Evolutionary conservation across 2,888 invertebrate species (phyloP).

Genomic region (Cantharis rustica): DNA sequence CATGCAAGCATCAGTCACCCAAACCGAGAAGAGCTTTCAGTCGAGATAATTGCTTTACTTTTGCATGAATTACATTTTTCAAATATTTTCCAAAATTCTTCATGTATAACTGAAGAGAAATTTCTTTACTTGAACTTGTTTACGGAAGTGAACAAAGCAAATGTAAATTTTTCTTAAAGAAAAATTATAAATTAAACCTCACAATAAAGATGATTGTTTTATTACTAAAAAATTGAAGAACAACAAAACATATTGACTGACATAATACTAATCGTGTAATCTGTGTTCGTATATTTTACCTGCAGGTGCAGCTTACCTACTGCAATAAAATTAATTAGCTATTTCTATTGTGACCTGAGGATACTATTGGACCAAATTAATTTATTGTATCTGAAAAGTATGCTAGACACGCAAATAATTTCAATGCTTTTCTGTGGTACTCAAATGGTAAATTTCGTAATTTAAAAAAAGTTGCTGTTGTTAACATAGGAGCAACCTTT

Average conservation of each 20-base stretch:
- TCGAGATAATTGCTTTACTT: neutral
- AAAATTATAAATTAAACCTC: neutral
- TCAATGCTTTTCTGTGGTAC: neutral
- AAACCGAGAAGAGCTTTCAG: neutral
- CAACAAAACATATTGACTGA: neutral
- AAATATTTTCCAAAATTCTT: neutral
- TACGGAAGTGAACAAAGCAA: neutral
- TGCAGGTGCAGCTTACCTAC: neutral
- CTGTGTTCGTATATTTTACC: neutral
- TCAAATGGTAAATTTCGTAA: neutral
- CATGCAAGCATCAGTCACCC: neutral
- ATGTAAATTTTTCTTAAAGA: neutral
- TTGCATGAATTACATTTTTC: neutral
- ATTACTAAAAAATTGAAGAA: neutral
- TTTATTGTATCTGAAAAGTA: neutral
- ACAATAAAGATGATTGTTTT: neutral
- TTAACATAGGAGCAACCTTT: constrained; percentile 10
- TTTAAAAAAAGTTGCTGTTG: neutral
- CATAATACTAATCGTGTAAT: neutral
- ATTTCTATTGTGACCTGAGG: neutral
- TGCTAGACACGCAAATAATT: neutral
- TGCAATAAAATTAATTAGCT: neutral
- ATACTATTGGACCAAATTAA: neutral
- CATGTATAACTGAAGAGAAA: neutral
- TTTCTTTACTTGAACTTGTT: neutral